Conservation (phyloP, 2,888 invertebrate genomes). For the Myopa testacea region DNA sequence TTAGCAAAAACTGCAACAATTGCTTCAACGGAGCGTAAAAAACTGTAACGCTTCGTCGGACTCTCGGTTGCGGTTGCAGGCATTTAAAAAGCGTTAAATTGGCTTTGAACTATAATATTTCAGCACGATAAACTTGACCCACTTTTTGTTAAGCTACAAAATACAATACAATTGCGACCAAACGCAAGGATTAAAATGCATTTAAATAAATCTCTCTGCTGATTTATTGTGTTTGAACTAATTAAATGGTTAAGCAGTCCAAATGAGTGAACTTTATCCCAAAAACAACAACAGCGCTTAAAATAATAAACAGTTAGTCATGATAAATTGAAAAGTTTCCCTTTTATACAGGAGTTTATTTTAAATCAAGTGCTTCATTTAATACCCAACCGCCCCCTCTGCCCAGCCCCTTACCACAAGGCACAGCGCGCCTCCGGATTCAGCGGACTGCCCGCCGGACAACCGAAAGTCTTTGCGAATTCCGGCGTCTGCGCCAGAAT, state of each 20-base stretch:
- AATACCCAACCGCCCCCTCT: too few species aligned
- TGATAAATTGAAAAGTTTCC: too few species aligned
- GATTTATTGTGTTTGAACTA: too few species aligned
- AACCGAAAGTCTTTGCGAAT: slow-evolving; percentile 56
- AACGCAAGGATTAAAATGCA: too few species aligned
- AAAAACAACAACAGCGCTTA: too few species aligned
- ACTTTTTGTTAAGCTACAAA: too few species aligned
- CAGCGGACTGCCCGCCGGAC: slow-evolving; percentile 53
- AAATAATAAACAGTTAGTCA: too few species aligned
- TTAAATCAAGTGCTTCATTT: not conserved
- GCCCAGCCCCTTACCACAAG: slow-evolving; percentile 53
- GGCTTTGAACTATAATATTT: slow-evolving; percentile 22
- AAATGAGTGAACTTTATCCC: too few species aligned
- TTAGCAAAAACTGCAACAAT: slow-evolving; percentile 1
- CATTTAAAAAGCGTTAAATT: slow-evolving; percentile 17
- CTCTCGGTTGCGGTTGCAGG: not conserved
- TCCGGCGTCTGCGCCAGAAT: slow-evolving; percentile 58
- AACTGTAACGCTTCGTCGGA: not conserved
- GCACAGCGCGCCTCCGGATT: slow-evolving; percentile 54
- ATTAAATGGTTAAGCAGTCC: too few species aligned
- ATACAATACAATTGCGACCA: too few species aligned
- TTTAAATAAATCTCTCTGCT: too few species aligned
- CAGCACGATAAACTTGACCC: slow-evolving; percentile 19
- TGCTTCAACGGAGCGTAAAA: slow-evolving; percentile 30
- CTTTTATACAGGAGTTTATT: not conserved